phyloP scores from a whole-genome alignment of 2,113 vertebrate genomes.

The Nycticorax nycticorax region DNA sequence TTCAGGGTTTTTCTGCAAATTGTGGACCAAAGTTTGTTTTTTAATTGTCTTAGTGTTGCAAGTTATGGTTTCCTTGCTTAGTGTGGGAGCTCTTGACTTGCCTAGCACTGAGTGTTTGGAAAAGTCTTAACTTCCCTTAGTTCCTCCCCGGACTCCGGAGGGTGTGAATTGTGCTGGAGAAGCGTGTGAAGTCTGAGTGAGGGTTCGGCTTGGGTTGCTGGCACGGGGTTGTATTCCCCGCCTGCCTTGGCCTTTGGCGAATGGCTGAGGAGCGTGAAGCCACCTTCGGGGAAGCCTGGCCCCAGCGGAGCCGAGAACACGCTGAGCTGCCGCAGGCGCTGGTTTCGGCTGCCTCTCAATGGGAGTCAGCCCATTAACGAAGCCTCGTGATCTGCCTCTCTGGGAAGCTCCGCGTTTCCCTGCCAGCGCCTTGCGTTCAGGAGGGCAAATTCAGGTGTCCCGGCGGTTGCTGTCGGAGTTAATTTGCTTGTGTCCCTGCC shows the following conservation, averaged over 20 bases:
- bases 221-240: neutral
- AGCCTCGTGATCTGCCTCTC: neutral
- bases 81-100: conserved; percentile 48
- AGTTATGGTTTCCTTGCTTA: conserved; percentile 32
- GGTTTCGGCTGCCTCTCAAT: neutral
- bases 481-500: neutral
- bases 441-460: neutral
- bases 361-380: neutral
- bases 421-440: neutral
- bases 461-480: neutral
- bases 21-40: conserved; percentile 81
- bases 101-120: conserved; percentile 29
- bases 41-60: conserved; percentile 66
- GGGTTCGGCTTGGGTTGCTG: conserved; percentile 6
- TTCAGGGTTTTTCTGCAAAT: conserved; percentile 77
- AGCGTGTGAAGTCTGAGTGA: neutral
- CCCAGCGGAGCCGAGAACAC: neutral
- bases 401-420: neutral
- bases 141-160: conserved; percentile 45
- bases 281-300: neutral
- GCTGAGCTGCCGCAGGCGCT: neutral
- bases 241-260: neutral
- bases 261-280: neutral
- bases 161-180: conserved; percentile 51
- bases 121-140: conserved; percentile 60